Evolutionary conservation across 2,797 vertebrate species (phyloP), one percentile per base, ranked within the genome.

Genomic region (Gymnodraco acuticeps): DNA sequence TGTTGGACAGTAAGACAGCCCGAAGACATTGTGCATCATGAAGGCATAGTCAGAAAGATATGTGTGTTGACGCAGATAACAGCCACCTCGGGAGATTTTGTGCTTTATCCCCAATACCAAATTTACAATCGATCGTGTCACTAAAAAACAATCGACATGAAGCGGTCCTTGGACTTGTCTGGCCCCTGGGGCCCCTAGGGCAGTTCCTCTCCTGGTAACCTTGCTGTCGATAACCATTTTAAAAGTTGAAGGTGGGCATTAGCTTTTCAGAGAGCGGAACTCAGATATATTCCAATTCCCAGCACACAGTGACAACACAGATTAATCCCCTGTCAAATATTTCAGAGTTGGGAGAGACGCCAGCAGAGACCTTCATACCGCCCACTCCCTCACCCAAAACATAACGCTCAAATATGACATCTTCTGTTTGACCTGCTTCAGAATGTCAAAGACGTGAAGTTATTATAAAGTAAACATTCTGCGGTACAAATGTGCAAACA

Each of bases 391-490:
- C 48, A 14, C 63, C 48, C 77, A 78, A 72, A 82, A 81, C 72
- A 69, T 12, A 70, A 62, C 11, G 17, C 74, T 74, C 68, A 81
- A 75, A 78, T 87, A 89, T 84, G 87, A 91, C 81, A 58, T 73
- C 51, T 69, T 71, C 58, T 71, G 67, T 84, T 80, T 86, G 82
- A 77, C 76, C 74, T 27, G 61, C 48, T 71, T 58, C 78, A 45
- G 80, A 90, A 87, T 89, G 87, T 78, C 86, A 85, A 19, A 78
- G 72, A 89, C 74, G 83, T 88, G 83, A 74, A 87, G 73, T 88
- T 68, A 72, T 55, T 89, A 58, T 68, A 42, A 78, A 88, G 74
- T 41, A 67, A 82, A 83, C 71, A 45, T n/a, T 5, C 8, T 1
- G 71, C 61, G 48, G 47, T 71, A 64, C 14, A 74, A 76, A 83